Evolutionary conservation across 2,888 invertebrate species (phyloP), one percentile per base, ranked within the genome.

Genomic region (Beris morrisii): DNA sequence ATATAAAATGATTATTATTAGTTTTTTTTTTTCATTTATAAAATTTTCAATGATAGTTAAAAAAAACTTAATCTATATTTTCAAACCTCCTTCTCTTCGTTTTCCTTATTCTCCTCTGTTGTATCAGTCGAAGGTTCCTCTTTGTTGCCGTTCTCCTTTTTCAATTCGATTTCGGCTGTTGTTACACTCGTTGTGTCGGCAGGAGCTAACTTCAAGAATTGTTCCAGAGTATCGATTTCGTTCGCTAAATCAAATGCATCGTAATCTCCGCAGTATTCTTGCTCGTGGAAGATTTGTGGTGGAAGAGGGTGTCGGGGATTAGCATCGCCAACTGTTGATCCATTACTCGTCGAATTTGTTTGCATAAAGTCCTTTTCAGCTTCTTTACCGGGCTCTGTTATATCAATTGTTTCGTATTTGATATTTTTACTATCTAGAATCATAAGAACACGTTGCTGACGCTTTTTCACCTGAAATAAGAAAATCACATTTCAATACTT

Each of bases 221-320:
- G 88, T 78, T 95, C 93, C 81, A 96, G 83, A 73, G 90, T 90
- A 76, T 96, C 94, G 72, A 90, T 86, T 84, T 97, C 97, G 82
- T 95, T 92, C 22, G 95, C 90, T 82, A 92, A 82, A 80, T 94
- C 93, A 82, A 97, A 95, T 75, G 88, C 90, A 78, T 95, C 94
- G 81, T 95, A 97, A 80, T 96, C 95, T 79, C 97, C 97, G 77
- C 95, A 94, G 65, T 79, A 80, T 71, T 90, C 89, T 11, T 91
- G 91, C 70, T 93, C 95, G 77, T 93, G 93, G 81, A 97, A 97
- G 73, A 98, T 85, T 82, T 98, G 98, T 67, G 97, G 97, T 53
- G 97, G 95, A 75, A 95, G 82, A 59, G 94, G 88, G 73, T 92
- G 89, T 77, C 90, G 86, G 54, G 90, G 88, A 75, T 86, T 87